Evolutionary conservation across 2,797 vertebrate genomes (phyloP), one percentile per base, ranked within the genome.

Genomic region (Alca torda): DNA sequence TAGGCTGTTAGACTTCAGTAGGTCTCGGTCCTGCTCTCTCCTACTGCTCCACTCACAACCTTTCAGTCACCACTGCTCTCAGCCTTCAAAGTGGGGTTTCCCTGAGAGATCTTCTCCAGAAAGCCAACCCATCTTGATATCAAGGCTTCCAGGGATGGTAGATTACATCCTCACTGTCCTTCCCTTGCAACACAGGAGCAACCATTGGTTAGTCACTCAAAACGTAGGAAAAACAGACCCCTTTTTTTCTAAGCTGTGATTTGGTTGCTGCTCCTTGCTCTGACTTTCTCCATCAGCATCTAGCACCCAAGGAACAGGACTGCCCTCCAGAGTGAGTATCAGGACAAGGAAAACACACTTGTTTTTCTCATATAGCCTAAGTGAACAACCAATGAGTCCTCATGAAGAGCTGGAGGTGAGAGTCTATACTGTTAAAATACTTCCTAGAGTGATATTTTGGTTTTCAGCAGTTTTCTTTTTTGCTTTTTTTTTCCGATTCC

Each of bases 141-240:
- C 33, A 25, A 23, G 46, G 17, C 57, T 72, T 81, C 53, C 59
- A 63, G 5, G 39, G n/a, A 18, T 16, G 37, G 23, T 20, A 67
- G 41, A 28, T 73, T 15, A 50, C 4, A 1, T 35, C 30, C 13
- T 8, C 4, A 0, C 15, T 50, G 4, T 41, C 63, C 51, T 56
- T 80, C 59, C 43, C 26, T 35, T 51, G 43, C 23, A 54, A 37
- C 11, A 13, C 17, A 18, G 9, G 39, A 59, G 10, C 13, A 33
- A 13, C 16, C 23, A 4, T 33, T 13, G 17, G 23, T 13, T 59
- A 60, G 67, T 56, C 46, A 35, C 30, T 11, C 2, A 4, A 54
- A 73, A 16, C 2, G 12, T 1, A 25, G 13, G 31, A 17, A 63
- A 77, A 73, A 1, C 2, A 46, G 2, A 20, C 11, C 14, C 4